Base-by-base conservation (phyloP, 2,888 invertebrate genomes). In the Gari tellinella region DNA sequence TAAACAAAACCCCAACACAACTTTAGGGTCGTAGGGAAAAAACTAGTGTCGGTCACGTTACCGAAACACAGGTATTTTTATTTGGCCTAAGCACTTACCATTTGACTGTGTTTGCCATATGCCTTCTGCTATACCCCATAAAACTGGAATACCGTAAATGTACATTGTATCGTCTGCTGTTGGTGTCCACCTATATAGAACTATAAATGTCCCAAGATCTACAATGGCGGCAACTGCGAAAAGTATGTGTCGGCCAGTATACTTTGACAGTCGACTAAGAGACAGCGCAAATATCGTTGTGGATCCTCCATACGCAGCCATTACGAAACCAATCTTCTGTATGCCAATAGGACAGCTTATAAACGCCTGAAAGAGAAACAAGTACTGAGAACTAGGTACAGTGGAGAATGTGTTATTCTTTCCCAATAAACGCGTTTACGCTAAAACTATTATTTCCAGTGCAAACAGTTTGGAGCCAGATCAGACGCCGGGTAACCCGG, bases 71-170 rank as follows among this genome's bases (percentile, higher is more conserved):
- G n/a, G n/a, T n/a, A n/a, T n/a, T n/a, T n/a, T n/a, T n/a, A n/a
- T n/a, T n/a, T n/a, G n/a, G n/a, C n/a, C n/a, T n/a, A n/a, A 31
- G 4, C 31, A 38, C 23, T 43, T 56, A 87, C 86, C 74, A 60
- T 85, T 88, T 8, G 84, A 84, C 58, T 88, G 87, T 19, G 86
- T 86, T 55, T 85, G 84, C 81, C 85, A 83, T 15, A 88, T 85
- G 10, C 87, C 86, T 55, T 88, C 87, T 2, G 82, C 68, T 19
- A 86, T 19, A 1, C 86, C 88, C 87, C 87, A 88, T 0, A 82
- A 48, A 14, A 83, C 76, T 1, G 84, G 83, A 12, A 88, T 68
- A 12, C 80, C 21, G 72, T 82, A 86, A 14, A 87, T 78, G 43
- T 81, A 40, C 1, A 46, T 51, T 1, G 66, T 46, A 19, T 83